These are phyloP conservation scores for Eristalis pertinax DNA, from an alignment of 2,888 invertebrate genomes.

Conservation along the genomic window DNA sequence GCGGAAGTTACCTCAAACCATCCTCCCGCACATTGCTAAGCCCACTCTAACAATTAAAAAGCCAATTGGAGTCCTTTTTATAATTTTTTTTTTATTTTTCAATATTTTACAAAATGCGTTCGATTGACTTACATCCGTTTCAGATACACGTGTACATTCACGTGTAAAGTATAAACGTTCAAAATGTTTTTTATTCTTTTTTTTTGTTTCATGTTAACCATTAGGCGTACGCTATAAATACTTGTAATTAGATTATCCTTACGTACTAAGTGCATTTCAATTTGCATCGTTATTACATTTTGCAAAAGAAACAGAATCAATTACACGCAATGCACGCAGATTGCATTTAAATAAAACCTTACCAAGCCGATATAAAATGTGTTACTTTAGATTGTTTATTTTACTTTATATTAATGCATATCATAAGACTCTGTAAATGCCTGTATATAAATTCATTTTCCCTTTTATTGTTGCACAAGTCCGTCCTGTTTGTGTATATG, in stretches of 20 bases:
- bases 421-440: constrained; percentile 27
- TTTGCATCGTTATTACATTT: not conserved
- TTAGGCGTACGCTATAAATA: constrained; percentile 12
- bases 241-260: constrained; percentile 5
- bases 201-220: constrained; percentile 11
- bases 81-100: constrained; percentile 20
- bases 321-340: not conserved
- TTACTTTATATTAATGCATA: not conserved
- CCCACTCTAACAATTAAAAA: too few species aligned
- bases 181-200: not conserved
- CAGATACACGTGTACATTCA: not conserved
- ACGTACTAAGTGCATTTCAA: constrained; percentile 8
- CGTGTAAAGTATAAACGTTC: not conserved
- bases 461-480: constrained; percentile 12
- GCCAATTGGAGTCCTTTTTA: not conserved
- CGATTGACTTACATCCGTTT: not conserved
- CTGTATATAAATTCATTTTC: constrained; percentile 16
- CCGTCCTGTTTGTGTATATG: not conserved
- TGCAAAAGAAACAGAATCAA: not conserved
- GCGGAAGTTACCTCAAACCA: too few species aligned
- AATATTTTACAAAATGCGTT: constrained; percentile 34
- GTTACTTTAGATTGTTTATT: not conserved
- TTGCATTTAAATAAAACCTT: constrained; percentile 4
- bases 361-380: constrained; percentile 36
- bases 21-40: too few species aligned